A percentile compares a stretch with the other conserved stretches of the same genome.
Evolutionary conservation across 1,140 invertebrate genomes (phyloP).

Genomic region (Drosophila willistoni): DNA sequence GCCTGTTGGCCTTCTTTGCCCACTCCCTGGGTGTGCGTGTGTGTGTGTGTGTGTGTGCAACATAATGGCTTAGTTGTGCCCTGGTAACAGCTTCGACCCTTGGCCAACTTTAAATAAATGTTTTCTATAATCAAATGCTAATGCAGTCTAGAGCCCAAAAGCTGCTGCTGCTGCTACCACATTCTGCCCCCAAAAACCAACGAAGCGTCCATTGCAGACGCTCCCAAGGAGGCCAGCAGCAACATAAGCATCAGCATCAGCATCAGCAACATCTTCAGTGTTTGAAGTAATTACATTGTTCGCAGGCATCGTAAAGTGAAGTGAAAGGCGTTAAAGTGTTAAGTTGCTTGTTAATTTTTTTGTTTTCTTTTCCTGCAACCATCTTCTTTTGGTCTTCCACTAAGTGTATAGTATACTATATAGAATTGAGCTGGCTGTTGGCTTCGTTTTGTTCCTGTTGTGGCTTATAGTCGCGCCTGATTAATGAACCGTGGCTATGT

Average conservation of each 20-base stretch:
- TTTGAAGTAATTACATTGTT: slow-evolving; percentile 82
- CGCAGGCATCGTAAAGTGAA: slow-evolving; percentile 74
- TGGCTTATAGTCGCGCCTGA: slow-evolving; percentile 77
- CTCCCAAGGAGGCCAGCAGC: slow-evolving; percentile 24
- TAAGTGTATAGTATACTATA: background rate
- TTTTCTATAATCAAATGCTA: slow-evolving; percentile 82
- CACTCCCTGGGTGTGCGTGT: slow-evolving; percentile 20
- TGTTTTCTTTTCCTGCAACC: slow-evolving; percentile 11
- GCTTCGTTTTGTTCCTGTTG: slow-evolving; percentile 61
- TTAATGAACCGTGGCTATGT: slow-evolving; percentile 78
- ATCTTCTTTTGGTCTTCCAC: slow-evolving; percentile 28
- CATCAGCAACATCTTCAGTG: slow-evolving; percentile 53
- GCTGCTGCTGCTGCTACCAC: slow-evolving; percentile 12
- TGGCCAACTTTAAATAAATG: slow-evolving; percentile 69
- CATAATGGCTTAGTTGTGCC: slow-evolving; percentile 53
- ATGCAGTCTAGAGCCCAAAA: slow-evolving; percentile 60
- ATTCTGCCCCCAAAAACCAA: slow-evolving; percentile 38
- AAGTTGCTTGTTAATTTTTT: slow-evolving; percentile 82
- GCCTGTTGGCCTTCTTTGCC: slow-evolving; percentile 17
- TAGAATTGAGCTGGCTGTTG: slow-evolving; percentile 28
- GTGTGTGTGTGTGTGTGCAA: slow-evolving; percentile 42
- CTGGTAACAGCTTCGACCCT: slow-evolving; percentile 1
- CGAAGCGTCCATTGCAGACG: slow-evolving; percentile 57
- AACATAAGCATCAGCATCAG: background rate
- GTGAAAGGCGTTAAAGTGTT: slow-evolving; percentile 81